These are phyloP conservation scores for Eulimnadia texana DNA, from an alignment of 1,140 invertebrate genomes.

Conservation along the genomic window DNA sequence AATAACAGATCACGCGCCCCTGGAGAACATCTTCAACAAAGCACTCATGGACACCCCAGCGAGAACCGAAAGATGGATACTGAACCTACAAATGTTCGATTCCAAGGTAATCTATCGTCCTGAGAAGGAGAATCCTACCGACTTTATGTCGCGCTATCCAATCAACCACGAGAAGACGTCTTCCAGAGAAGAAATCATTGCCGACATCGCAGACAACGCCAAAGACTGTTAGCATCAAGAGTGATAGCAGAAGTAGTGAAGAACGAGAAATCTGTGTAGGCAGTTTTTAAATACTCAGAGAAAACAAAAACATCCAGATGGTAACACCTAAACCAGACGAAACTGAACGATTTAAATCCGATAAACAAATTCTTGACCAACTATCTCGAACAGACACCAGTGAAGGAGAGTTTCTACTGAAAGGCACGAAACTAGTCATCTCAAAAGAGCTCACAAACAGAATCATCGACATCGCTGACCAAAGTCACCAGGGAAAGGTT, in stretches of 20 bases:
- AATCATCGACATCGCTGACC: constrained; percentile 16
- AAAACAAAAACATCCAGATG: background rate
- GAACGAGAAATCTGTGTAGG: constrained; percentile 1
- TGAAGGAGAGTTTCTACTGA: constrained; percentile 10
- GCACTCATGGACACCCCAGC: constrained; percentile 26
- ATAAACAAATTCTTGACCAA: constrained; percentile 1
- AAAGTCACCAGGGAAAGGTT: background rate
- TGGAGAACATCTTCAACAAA: too few species aligned
- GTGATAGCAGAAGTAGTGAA: background rate
- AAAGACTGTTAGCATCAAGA: background rate
- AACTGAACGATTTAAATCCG: background rate
- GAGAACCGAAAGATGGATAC: constrained; percentile 30
- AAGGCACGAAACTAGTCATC: constrained; percentile 18
- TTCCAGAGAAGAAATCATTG: constrained; percentile 15
- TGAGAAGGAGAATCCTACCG: constrained; percentile 22
- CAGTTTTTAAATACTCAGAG: background rate
- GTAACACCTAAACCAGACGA: background rate
- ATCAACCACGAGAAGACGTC: constrained; percentile 12
- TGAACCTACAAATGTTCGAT: constrained; percentile 30
- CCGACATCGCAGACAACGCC: constrained; percentile 14
- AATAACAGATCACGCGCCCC: constrained; percentile 29
- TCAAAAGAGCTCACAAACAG: constrained; percentile 17
- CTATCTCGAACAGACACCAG: background rate
- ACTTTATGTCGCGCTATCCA: constrained; percentile 21
- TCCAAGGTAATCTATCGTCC: constrained; percentile 28